Base-by-base conservation (phyloP, 2,113 vertebrate genomes). In the Paramisgurnus dabryanus region DNA sequence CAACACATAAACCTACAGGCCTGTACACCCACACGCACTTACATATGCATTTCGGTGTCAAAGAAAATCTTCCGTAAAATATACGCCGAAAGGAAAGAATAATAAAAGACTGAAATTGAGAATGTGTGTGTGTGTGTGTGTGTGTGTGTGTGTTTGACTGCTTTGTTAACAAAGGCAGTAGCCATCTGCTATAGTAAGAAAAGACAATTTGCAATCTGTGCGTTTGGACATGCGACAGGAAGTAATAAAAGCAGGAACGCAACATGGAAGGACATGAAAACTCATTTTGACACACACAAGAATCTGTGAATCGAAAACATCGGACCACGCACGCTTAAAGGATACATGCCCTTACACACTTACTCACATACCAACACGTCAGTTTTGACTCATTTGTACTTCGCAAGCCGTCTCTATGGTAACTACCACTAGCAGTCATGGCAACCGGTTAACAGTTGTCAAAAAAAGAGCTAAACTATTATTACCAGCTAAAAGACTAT, bases 371-470 rank as follows among this genome's bases (percentile, higher is more conserved):
- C 74, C 66, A 71, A 60, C 69, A 70, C 71, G 65, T 85, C 75
- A 80, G 68, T 60, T 87, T 90, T 88, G 78, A 87, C 80, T 89
- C 87, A 88, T 85, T 84, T 85, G 82, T 84, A 85, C 81, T 78
- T 84, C 55, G 85, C 88, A 89, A 82, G 85, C 84, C 75, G 90
- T 93, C 88, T 89, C 93, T 92, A 93, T 92, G 91, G 92, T 90
- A 93, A 94, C 93, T 83, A 94, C 90, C 82, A 84, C 85, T 84
- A 91, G 88, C 91, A 87, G 88, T 91, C 92, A 92, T 91, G 87
- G 91, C 89, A 91, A 92, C 91, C 12, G 87, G 85, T 87, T 88
- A 90, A 80, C 87, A 87, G 87, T 82, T 58, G 86, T 79, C 65
- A 77, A 80, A 86, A 76, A 87, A 85, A 83, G 86, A 85, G 84